A percentile compares a stretch with the other conserved stretches of the same genome.
These are phyloP conservation scores for Ardeotis arabs DNA, from an alignment of 2,113 vertebrate genomes.

Conservation along the genomic window DNA sequence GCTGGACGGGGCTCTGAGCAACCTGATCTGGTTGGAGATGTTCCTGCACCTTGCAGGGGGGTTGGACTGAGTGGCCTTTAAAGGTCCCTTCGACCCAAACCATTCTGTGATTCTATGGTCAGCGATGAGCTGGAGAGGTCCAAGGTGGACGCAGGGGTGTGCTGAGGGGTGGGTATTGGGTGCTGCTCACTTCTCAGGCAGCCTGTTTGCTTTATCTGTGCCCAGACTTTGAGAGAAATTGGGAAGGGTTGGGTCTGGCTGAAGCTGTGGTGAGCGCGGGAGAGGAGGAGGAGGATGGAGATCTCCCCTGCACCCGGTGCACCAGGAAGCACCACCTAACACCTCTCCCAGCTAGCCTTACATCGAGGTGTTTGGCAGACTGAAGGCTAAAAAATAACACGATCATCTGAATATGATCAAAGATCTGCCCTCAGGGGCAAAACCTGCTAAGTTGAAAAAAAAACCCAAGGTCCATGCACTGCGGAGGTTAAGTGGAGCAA, in stretches of 20 bases:
- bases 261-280: background rate
- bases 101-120: background rate
- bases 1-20: no score
- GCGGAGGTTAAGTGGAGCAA: rapidly evolving
- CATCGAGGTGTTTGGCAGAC: background rate
- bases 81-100: no score
- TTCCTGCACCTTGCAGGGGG: no score
- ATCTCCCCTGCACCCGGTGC: background rate
- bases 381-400: background rate
- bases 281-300: background rate
- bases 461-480: rapidly evolving
- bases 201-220: background rate
- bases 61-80: no score
- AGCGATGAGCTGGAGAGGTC: background rate
- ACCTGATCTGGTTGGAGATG: no score
- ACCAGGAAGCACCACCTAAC: rapidly evolving
- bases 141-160: background rate
- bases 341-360: background rate
- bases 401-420: background rate
- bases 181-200: background rate
- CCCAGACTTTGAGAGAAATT: background rate
- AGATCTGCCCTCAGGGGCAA: background rate
- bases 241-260: background rate
- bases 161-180: no score
- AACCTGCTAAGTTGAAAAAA: background rate